A percentile compares a stretch with the other conserved stretches of the same genome.
Evolutionary conservation across 2,888 invertebrate genomes (phyloP).

Genomic region (Yponomeuta sedellus): DNA sequence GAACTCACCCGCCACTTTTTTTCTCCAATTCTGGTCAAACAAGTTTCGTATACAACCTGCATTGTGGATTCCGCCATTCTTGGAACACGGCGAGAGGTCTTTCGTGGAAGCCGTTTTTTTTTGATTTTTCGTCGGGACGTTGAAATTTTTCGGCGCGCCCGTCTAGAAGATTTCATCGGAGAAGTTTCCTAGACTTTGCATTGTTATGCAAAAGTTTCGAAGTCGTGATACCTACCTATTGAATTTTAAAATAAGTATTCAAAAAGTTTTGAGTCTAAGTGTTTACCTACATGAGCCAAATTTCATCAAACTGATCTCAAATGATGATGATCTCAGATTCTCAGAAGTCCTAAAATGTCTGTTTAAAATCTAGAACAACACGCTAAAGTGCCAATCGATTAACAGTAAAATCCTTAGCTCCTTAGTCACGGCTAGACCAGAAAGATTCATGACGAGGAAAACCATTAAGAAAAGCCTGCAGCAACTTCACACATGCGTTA

Average conservation of each 20-base stretch:
- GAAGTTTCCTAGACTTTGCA: slow-evolving; percentile 16
- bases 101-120: slow-evolving; percentile 26
- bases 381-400: neutral
- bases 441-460: neutral
- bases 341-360: neutral
- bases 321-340: too few species aligned
- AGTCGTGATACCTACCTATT: too few species aligned
- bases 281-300: too few species aligned
- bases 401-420: neutral
- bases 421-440: neutral
- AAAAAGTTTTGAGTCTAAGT: too few species aligned
- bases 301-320: too few species aligned
- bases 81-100: slow-evolving; percentile 59
- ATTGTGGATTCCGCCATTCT: slow-evolving; percentile 75
- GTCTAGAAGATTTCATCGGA: slow-evolving; percentile 38
- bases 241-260: too few species aligned
- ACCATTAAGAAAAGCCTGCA: slow-evolving; percentile 1
- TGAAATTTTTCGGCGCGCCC: slow-evolving; percentile 18
- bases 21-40: slow-evolving; percentile 74
- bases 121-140: neutral
- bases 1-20: slow-evolving; percentile 73
- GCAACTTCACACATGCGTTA: neutral
- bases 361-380: neutral
- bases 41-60: slow-evolving; percentile 76
- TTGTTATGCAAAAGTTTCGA: too few species aligned